Conservation (phyloP, 2,113 vertebrate species). For the Pangasianodon gigas region DNA sequence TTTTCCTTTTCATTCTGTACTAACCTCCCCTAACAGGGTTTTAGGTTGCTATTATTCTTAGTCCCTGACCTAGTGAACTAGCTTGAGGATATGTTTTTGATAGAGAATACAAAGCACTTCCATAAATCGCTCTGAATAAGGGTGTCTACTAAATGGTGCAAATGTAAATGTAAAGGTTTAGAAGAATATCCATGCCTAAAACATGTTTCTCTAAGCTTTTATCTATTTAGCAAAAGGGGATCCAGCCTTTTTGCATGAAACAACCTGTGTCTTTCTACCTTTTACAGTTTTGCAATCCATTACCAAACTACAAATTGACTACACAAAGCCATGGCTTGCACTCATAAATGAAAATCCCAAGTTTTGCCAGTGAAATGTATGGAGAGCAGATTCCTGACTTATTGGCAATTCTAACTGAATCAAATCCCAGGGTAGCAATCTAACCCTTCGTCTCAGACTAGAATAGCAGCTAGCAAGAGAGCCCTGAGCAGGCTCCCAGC, state of each 20-base stretch:
- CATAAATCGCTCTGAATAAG: background rate
- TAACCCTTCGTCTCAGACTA: background rate
- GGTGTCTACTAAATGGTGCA: background rate
- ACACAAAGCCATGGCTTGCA: background rate
- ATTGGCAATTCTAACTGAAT: background rate
- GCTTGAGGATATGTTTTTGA: background rate
- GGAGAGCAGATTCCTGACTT: background rate
- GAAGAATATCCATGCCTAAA: background rate
- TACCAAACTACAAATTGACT: background rate
- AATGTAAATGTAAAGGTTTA: background rate
- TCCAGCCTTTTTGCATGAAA: background rate
- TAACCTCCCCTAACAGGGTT: background rate
- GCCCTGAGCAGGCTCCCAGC: slow-evolving; percentile 8
- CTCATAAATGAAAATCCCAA: background rate
- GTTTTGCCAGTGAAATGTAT: background rate
- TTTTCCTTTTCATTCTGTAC: background rate
- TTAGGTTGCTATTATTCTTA: background rate
- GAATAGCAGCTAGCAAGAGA: background rate
- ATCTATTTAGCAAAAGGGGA: background rate
- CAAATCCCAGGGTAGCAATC: slow-evolving; percentile 1
- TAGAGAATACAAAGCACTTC: background rate
- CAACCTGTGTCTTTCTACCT: background rate
- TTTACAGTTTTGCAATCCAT: background rate
- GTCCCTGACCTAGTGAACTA: background rate
- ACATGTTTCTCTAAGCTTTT: background rate